phyloP scores from a whole-genome alignment of 2,113 vertebrate species.

The Strix aluco region DNA sequence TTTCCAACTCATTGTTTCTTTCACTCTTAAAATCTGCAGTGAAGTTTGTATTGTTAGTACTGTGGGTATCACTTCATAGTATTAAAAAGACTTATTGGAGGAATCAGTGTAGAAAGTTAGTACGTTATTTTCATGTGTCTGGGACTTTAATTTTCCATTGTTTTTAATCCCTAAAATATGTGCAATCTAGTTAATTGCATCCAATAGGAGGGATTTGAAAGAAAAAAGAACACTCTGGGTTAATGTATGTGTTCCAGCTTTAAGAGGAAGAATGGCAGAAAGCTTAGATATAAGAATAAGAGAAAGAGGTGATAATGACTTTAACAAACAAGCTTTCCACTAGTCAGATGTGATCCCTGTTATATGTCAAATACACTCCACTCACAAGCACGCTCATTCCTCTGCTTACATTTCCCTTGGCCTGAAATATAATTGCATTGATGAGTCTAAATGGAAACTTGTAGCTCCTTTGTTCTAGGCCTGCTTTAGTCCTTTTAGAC shows the following conservation, averaged over 20 bases:
- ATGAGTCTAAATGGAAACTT: not conserved
- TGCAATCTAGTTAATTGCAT: not conserved
- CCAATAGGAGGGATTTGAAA: not conserved
- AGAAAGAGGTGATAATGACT: conserved; percentile 40
- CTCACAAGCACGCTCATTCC: not conserved
- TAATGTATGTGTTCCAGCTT: not conserved
- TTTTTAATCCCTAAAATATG: not conserved
- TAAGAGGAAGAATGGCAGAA: conserved; percentile 25
- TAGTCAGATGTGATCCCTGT: conserved; percentile 3
- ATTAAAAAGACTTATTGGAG: not conserved
- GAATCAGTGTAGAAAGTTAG: not conserved
- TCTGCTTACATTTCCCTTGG: not conserved
- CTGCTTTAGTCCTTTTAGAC: not conserved
- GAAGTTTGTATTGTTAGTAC: not conserved
- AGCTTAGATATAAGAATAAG: not conserved
- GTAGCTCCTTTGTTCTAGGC: not conserved
- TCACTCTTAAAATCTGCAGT: not conserved
- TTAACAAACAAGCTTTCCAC: conserved; percentile 37
- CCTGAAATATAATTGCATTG: not conserved
- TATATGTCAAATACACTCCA: conserved; percentile 19
- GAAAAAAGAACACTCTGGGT: not conserved
- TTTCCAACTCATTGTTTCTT: not conserved
- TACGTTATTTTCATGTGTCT: not conserved
- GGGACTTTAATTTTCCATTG: not conserved
- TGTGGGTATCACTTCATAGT: not conserved